Evolutionary conservation across 2,113 vertebrate genomes (phyloP).

Genomic region (Callithrix jacchus): DNA sequence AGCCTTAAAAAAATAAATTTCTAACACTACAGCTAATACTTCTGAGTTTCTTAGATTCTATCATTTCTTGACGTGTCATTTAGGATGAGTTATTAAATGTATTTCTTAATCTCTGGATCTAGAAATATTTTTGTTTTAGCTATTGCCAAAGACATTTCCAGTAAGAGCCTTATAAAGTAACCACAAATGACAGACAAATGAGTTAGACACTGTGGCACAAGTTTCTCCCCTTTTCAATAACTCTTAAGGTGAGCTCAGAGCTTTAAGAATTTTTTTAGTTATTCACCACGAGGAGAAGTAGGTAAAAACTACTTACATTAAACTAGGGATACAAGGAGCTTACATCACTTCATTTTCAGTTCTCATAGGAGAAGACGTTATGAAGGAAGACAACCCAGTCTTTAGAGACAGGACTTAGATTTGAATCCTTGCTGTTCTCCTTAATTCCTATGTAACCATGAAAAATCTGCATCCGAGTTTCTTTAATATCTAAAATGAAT

Average conservation of each 20-base stretch:
- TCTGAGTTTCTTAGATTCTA: neutral
- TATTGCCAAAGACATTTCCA: neutral
- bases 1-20: neutral
- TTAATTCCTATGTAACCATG: neutral
- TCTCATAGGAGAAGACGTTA: neutral
- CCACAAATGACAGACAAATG: neutral
- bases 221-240: neutral
- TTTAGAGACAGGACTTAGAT: neutral
- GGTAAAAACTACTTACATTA: neutral
- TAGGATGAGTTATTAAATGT: neutral
- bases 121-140: neutral
- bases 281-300: neutral
- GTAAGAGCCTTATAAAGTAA: neutral
- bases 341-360: neutral
- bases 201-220: neutral
- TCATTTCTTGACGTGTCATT: neutral
- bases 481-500: neutral
- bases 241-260: neutral
- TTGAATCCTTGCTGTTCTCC: neutral
- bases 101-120: neutral
- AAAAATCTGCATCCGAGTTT: neutral
- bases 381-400: neutral
- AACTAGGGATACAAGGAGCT: neutral
- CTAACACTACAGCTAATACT: neutral
- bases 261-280: neutral